A percentile compares a stretch with the other conserved stretches of the same genome.
Evolutionary conservation across 2,797 vertebrate genomes (phyloP).

Genomic region (Onychomys leucogaster): DNA sequence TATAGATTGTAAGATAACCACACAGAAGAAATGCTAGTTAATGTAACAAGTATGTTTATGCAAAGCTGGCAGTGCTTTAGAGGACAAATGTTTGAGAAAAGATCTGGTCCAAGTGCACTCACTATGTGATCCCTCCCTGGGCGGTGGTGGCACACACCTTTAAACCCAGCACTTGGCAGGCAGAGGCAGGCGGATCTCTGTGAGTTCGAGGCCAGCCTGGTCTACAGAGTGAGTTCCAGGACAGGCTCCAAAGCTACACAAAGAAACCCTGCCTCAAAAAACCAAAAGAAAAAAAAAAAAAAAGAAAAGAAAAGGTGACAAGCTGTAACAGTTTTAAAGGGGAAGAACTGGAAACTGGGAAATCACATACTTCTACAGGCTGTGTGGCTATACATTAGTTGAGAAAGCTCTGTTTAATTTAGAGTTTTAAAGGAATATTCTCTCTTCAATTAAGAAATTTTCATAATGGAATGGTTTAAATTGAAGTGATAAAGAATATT

Average conservation of each 20-base stretch:
- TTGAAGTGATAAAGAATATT: conserved; percentile 76
- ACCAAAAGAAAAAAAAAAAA: too few relatives aligned
- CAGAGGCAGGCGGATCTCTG: too few relatives aligned
- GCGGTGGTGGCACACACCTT: too few relatives aligned
- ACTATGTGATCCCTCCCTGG: conserved; percentile 76
- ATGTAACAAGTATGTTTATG: conserved; percentile 82
- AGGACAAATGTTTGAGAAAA: conserved; percentile 70
- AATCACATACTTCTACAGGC: conserved; percentile 76
- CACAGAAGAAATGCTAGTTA: conserved; percentile 83
- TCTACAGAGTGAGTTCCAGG: too few relatives aligned
- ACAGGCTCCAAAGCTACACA: too few relatives aligned
- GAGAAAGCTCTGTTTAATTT: conserved; percentile 80
- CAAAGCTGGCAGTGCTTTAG: conserved; percentile 65
- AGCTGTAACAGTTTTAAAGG: conserved; percentile 75
- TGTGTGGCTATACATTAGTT: conserved; percentile 74
- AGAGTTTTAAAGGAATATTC: conserved; percentile 80
- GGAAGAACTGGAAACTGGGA: conserved; percentile 74
- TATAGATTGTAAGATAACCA: conserved; percentile 85
- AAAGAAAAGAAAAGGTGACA: too few relatives aligned
- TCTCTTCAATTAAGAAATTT: conserved; percentile 75
- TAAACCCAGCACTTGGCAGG: too few relatives aligned
- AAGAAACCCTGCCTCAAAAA: too few relatives aligned
- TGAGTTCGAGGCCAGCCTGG: too few relatives aligned
- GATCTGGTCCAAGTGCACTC: conserved; percentile 81
- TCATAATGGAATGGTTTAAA: conserved; percentile 82